These are phyloP conservation scores for Riptortus pedestris DNA, from an alignment of 1,140 invertebrate genomes.

Conservation along the genomic window DNA sequence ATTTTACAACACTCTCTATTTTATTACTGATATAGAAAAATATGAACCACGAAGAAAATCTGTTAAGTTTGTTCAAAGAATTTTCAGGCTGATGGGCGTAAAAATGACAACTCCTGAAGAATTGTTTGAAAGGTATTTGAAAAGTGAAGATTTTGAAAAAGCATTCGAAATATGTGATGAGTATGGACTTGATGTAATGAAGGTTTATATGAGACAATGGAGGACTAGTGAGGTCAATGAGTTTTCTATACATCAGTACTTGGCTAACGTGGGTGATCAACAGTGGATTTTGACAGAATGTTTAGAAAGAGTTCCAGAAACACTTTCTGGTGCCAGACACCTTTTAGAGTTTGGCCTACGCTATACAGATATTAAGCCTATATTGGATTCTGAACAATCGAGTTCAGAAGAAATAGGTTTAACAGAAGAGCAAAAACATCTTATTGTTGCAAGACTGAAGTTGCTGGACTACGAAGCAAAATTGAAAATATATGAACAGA, in stretches of 20 bases:
- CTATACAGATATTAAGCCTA: not conserved
- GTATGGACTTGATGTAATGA: constrained; percentile 2
- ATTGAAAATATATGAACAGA: not conserved
- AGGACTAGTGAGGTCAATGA: constrained; percentile 4
- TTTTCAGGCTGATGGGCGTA: not conserved
- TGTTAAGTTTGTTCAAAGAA: not conserved
- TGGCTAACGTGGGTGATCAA: not conserved
- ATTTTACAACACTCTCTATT: not conserved
- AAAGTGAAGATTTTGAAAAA: not conserved
- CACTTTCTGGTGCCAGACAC: not conserved
- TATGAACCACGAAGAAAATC: constrained; percentile 1
- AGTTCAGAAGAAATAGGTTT: too few relatives aligned
- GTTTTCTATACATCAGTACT: not conserved
- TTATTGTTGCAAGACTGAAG: not conserved
- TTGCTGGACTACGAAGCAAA: not conserved
- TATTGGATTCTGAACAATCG: too few relatives aligned
- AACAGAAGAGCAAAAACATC: too few relatives aligned
- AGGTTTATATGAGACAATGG: constrained; percentile 3
- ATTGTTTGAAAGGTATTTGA: constrained; percentile 1
- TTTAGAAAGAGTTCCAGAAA: constrained; percentile 8
- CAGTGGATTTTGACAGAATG: constrained; percentile 1
- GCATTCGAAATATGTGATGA: constrained; percentile 11
- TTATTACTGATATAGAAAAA: not conserved
- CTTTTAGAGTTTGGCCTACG: not conserved
- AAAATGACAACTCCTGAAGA: constrained; percentile 12